These are phyloP conservation scores for Masticophis lateralis DNA, from an alignment of 2,797 vertebrate species.

Conservation along the genomic window DNA sequence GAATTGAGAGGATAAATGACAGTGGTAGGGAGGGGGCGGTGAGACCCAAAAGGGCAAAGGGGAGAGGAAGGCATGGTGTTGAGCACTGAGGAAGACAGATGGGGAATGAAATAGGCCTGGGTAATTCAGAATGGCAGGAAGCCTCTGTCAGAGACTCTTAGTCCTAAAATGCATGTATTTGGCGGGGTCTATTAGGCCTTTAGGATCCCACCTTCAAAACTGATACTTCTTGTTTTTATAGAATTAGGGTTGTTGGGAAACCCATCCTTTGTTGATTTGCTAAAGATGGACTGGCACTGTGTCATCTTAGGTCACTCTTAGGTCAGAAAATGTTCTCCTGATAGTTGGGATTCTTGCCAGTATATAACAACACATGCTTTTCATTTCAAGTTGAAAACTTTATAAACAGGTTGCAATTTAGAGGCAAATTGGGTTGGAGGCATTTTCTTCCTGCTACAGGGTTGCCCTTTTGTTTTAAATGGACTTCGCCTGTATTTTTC, in stretches of 20 bases:
- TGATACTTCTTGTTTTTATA: background rate
- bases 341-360: background rate
- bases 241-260: background rate
- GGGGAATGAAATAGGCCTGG: slow-evolving; percentile 36
- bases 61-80: background rate
- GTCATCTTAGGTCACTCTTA: background rate
- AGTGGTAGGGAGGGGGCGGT: background rate
- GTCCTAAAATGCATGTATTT: background rate
- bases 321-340: background rate
- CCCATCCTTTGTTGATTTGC: background rate
- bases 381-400: background rate
- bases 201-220: background rate
- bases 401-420: background rate
- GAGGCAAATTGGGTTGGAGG: background rate
- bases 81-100: slow-evolving; percentile 24
- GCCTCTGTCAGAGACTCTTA: background rate
- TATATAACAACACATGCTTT: background rate
- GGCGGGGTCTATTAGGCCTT: slow-evolving; percentile 5
- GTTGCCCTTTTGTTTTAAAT: background rate
- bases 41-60: background rate
- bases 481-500: background rate
- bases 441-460: background rate
- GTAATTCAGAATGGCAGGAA: slow-evolving; percentile 28
- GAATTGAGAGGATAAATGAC: slow-evolving; percentile 20
- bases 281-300: background rate